These are phyloP conservation scores for Sanderia malayensis DNA, from an alignment of 30 jellyfish, hydroid and myxozoan species.

Conservation along the genomic window DNA sequence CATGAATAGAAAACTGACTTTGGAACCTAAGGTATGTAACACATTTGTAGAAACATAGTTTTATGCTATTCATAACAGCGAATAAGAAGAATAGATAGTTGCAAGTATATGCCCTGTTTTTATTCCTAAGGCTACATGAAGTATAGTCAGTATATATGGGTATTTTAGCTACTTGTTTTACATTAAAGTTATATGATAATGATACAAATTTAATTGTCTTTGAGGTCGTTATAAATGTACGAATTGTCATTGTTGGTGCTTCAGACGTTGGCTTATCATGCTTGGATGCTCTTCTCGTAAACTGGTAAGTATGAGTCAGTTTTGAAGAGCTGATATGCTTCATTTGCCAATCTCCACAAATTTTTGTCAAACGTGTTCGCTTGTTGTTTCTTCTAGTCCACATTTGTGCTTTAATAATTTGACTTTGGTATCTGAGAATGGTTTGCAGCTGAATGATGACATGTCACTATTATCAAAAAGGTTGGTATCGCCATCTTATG, in stretches of 20 bases:
- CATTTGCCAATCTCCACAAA: not conserved
- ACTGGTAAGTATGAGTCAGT: conserved; percentile 56
- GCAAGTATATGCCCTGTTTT: too few species aligned
- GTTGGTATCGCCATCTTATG: not conserved
- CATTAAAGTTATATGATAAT: too few species aligned
- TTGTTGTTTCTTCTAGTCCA: conserved; percentile 63
- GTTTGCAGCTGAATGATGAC: conserved; percentile 19
- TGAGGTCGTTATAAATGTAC: conserved; percentile 82
- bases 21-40: conserved; percentile 97
- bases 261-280: conserved; percentile 88
- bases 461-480: not conserved
- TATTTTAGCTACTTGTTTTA: too few species aligned
- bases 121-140: too few species aligned
- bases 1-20: conserved; percentile 86
- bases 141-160: too few species aligned
- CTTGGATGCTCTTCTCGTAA: conserved; percentile 74
- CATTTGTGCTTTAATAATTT: conserved; percentile 84
- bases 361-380: not conserved
- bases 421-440: conserved; percentile 71
- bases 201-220: too few species aligned
- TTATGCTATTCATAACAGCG: too few species aligned
- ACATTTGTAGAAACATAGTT: too few species aligned
- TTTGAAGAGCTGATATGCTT: not conserved
- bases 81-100: too few species aligned
- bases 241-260: conserved; percentile 93